phyloP scores from a whole-genome alignment of 2,888 invertebrate genomes.

The Nomada ruficornis region DNA sequence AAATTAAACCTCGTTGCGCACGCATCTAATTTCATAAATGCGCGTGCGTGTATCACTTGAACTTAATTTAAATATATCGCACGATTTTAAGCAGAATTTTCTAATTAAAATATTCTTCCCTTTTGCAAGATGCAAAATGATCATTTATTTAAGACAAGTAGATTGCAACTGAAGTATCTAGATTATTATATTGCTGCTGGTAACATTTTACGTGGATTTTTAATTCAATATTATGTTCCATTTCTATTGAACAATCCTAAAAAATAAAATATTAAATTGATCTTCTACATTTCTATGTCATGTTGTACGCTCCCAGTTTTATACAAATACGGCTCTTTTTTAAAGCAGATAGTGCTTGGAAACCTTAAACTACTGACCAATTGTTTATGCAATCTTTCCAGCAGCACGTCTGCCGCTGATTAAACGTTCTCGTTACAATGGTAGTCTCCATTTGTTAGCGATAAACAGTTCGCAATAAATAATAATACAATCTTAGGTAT shows the following conservation, averaged over 20 bases:
- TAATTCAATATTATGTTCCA: background rate
- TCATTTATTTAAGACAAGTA: background rate
- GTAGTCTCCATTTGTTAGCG: conserved; percentile 13
- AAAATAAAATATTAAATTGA: background rate
- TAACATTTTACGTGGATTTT: background rate
- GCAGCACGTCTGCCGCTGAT: conserved; percentile 4
- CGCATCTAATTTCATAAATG: background rate
- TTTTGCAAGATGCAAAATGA: background rate
- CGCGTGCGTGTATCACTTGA: background rate
- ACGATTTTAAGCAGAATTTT: background rate
- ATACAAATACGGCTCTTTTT: conserved; percentile 11
- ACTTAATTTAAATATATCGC: background rate
- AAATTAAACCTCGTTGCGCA: background rate
- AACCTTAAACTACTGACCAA: conserved; percentile 6
- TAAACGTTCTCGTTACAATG: background rate
- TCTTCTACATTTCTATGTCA: background rate
- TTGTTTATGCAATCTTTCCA: conserved; percentile 18
- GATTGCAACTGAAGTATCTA: background rate
- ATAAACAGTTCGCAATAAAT: conserved; percentile 18
- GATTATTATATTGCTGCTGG: background rate
- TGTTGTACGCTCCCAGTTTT: conserved; percentile 1
- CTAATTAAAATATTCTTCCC: background rate
- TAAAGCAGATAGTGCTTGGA: conserved; percentile 14
- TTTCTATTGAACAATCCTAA: background rate
- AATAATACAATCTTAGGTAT: conserved; percentile 19